phyloP scores from a whole-genome alignment of 2,113 vertebrate species.

The human region DNA sequence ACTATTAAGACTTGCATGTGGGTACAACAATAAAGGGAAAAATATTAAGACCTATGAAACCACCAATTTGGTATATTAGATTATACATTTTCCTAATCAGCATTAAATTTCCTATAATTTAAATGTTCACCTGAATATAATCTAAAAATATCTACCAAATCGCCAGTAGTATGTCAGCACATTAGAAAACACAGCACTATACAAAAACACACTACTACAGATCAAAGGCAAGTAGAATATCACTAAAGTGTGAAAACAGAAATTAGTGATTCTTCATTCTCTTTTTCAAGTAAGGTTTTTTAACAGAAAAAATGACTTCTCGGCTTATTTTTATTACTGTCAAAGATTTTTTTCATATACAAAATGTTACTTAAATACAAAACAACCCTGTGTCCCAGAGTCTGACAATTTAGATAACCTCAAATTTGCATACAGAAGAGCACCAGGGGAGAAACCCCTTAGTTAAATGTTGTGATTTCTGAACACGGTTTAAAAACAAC shows the following conservation, averaged over 20 bases:
- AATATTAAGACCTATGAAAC: conserved; percentile 15
- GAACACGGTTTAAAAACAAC: conserved; percentile 18
- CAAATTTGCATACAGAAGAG: conserved; percentile 15
- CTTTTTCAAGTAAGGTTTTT: neutral
- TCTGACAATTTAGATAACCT: neutral
- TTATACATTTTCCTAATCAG: neutral
- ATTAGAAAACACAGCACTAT: neutral
- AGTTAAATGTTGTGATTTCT: neutral
- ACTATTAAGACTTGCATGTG: conserved; percentile 5
- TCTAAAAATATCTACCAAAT: conserved; percentile 10
- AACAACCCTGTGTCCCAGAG: conserved; percentile 22
- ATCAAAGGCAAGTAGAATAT: neutral
- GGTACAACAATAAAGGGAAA: neutral
- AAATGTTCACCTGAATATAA: neutral
- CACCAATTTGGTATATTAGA: neutral
- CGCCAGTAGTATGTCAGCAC: neutral
- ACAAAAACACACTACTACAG: neutral
- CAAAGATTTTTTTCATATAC: neutral
- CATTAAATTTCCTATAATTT: conserved; percentile 34
- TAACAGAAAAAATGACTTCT: neutral
- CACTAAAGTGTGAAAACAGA: neutral
- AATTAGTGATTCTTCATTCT: neutral
- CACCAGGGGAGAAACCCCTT: neutral
- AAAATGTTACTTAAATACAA: neutral
- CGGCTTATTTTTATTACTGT: neutral